These are phyloP conservation scores for Malurus leucopterus DNA, from an alignment of 2,797 vertebrate species.

Conservation along the genomic window DNA sequence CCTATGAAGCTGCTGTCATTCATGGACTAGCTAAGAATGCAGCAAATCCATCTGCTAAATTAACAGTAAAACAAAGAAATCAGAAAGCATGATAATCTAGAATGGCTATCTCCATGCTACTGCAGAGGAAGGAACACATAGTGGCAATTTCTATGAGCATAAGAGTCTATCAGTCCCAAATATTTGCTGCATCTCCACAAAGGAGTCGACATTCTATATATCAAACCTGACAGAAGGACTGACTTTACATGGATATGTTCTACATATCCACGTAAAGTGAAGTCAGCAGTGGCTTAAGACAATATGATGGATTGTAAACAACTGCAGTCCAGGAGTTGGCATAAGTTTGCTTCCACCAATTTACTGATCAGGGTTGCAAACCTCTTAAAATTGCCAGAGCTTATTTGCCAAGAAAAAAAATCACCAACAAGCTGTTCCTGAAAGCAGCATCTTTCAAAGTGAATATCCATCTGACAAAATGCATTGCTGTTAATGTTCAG, in stretches of 20 bases:
- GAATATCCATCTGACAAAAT: not conserved
- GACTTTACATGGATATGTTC: not conserved
- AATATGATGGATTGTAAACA: constrained; percentile 4
- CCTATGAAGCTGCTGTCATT: not conserved
- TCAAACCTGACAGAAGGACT: not conserved
- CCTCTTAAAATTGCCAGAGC: constrained; percentile 10
- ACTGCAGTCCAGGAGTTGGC: not conserved
- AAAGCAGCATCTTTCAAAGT: constrained; percentile 3
- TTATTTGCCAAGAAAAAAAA: constrained; percentile 26
- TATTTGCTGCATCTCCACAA: not conserved
- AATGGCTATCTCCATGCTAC: not conserved
- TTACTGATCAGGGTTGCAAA: not conserved
- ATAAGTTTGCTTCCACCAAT: not conserved
- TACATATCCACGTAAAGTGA: not conserved
- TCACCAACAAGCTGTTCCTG: not conserved
- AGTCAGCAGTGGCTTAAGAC: not conserved
- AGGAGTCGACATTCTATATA: not conserved
- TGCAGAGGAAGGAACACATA: not conserved
- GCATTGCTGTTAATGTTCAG: constrained; percentile 11
- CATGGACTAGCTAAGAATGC: not conserved
- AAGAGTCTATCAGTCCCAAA: not conserved
- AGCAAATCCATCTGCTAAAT: not conserved
- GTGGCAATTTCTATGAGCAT: not conserved
- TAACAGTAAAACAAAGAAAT: not conserved
- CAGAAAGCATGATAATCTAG: not conserved